These are phyloP conservation scores for Aleadryas rufinucha DNA, from an alignment of 2,113 vertebrate species.

Conservation along the genomic window DNA sequence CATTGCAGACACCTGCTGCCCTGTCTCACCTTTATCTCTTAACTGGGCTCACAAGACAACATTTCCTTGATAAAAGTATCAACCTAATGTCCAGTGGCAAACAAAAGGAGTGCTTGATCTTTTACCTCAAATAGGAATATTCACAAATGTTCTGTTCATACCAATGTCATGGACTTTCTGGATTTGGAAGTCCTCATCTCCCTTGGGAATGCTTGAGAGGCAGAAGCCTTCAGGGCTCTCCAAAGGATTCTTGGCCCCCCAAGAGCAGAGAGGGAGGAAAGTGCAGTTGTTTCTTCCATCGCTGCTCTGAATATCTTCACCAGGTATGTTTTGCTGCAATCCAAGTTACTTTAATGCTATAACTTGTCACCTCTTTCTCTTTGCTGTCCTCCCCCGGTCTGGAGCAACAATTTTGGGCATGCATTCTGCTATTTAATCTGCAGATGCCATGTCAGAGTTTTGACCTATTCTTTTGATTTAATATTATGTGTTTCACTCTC, in stretches of 20 bases:
- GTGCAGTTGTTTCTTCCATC: accelerated
- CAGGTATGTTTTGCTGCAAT: not conserved
- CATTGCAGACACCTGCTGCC: too few species aligned
- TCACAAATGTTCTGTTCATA: not conserved
- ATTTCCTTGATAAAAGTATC: not conserved
- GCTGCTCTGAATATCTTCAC: not conserved
- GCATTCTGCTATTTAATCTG: not conserved
- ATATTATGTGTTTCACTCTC: not conserved
- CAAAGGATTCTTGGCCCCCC: not conserved
- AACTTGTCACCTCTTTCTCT: not conserved
- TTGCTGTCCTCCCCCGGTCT: not conserved
- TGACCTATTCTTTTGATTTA: not conserved
- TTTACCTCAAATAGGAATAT: not conserved
- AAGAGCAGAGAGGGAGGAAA: not conserved
- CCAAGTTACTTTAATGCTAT: not conserved
- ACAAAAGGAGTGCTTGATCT: not conserved
- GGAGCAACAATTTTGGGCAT: not conserved
- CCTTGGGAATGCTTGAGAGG: accelerated
- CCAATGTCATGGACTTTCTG: not conserved
- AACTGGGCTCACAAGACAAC: not conserved
- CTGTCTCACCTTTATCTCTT: not conserved
- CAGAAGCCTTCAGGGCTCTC: not conserved
- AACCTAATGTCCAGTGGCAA: not conserved
- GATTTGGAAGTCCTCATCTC: not conserved
- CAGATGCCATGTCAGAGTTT: not conserved